Percentiles rank a stretch among this genome's conserved stretches.
phyloP scores from a whole-genome alignment of 2,888 invertebrate species.

The Zaprionus obscuricornis region DNA sequence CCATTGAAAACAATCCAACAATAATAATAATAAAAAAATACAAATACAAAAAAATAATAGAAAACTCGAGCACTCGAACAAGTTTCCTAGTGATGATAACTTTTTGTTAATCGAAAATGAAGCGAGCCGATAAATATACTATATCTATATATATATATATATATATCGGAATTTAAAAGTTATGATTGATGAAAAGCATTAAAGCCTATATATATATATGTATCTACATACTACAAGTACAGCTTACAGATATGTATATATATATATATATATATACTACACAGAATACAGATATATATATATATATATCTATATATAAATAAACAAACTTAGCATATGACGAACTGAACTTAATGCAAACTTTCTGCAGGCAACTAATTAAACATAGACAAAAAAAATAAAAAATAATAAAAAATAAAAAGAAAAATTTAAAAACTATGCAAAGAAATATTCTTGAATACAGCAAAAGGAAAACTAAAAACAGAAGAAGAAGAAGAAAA shows the following conservation, averaged over 20 bases:
- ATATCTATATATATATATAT: not conserved
- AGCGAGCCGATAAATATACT: not conserved
- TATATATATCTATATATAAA: constrained; percentile 18
- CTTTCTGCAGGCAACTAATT: constrained; percentile 36
- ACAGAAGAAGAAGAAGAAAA: constrained; percentile 10
- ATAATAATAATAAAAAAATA: too few relatives aligned
- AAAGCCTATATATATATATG: constrained; percentile 1
- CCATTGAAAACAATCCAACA: constrained; percentile 5
- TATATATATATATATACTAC: constrained; percentile 20
- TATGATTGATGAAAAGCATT: not conserved
- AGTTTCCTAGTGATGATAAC: constrained; percentile 39
- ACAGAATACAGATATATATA: constrained; percentile 27
- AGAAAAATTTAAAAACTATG: constrained; percentile 35
- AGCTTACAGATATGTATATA: constrained; percentile 2
- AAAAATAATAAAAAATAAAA: constrained; percentile 26
- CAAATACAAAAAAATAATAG: not conserved
- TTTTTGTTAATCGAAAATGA: not conserved
- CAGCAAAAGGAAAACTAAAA: constrained; percentile 19
- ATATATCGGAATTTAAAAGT: not conserved
- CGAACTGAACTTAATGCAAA: constrained; percentile 46
- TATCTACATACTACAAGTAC: constrained; percentile 9
- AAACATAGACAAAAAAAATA: not conserved
- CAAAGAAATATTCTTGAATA: constrained; percentile 43
- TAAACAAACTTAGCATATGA: constrained; percentile 31
- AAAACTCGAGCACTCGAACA: constrained; percentile 17